phyloP scores from a whole-genome alignment of 1,140 invertebrate species.

The Phortica variegata region DNA sequence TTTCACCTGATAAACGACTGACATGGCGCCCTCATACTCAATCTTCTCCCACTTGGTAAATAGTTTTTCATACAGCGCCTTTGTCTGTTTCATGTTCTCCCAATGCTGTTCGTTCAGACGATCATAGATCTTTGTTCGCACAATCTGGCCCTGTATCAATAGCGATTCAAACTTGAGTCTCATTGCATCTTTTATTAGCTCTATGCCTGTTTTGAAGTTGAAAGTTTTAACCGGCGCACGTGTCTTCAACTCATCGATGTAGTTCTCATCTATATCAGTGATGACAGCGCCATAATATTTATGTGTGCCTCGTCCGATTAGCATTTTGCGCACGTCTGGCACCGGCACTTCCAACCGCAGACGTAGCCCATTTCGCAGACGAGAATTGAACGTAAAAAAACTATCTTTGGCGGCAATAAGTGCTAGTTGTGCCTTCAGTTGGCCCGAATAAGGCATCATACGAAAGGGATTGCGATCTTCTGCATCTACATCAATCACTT shows the following conservation, averaged over 20 bases:
- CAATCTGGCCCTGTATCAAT: conserved; percentile 45
- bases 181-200: conserved; percentile 40
- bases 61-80: conserved; percentile 37
- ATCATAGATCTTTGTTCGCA: conserved; percentile 49
- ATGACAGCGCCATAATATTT: conserved; percentile 36
- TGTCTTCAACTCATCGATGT: conserved; percentile 44
- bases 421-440: conserved; percentile 36
- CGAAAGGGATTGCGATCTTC: conserved; percentile 45
- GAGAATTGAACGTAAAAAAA: conserved; percentile 44
- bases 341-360: conserved; percentile 39
- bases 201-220: conserved; percentile 39
- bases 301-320: conserved; percentile 23
- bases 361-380: conserved; percentile 38
- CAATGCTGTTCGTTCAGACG: conserved; percentile 47
- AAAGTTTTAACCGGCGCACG: conserved; percentile 38
- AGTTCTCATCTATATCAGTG: conserved; percentile 53
- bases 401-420: conserved; percentile 38
- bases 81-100: conserved; percentile 38
- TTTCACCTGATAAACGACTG: conserved; percentile 43
- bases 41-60: conserved; percentile 51
- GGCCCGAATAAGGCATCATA: conserved; percentile 43
- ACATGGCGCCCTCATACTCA: conserved; percentile 50
- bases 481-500: conserved; percentile 34
- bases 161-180: conserved; percentile 49
- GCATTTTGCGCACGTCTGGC: conserved; percentile 26